phyloP scores from a whole-genome alignment of 2,888 invertebrate species.

The Amphiduros pacificus region DNA sequence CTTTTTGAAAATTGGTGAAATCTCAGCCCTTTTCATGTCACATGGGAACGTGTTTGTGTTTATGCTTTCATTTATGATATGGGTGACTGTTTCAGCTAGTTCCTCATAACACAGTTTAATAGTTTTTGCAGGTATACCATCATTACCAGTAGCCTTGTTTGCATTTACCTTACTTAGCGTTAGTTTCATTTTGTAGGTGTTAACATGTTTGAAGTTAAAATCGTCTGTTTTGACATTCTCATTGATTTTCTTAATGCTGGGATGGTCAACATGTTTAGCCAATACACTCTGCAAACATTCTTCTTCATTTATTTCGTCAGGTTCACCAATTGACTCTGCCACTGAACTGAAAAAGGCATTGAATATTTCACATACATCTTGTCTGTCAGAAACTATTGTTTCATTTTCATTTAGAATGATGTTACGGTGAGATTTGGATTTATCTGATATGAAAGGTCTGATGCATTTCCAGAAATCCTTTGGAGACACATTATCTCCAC shows the following conservation, averaged over 20 bases:
- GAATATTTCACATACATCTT: not conserved
- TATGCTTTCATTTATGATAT: too few relatives aligned
- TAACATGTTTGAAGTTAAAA: not conserved
- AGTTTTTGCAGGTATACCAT: not conserved
- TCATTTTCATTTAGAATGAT: not conserved
- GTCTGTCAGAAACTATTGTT: not conserved
- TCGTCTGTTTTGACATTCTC: not conserved
- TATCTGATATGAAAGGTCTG: too few relatives aligned
- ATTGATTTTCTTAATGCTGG: not conserved
- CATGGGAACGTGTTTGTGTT: not conserved
- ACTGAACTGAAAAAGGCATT: not conserved
- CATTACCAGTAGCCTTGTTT: not conserved
- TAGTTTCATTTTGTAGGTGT: not conserved
- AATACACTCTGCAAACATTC: not conserved
- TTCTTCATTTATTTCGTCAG: not conserved
- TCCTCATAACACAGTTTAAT: not conserved
- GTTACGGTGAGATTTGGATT: too few relatives aligned
- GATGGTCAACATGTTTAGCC: not conserved
- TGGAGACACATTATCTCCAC: not conserved
- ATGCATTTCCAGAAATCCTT: not conserved
- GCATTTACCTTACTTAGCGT: not conserved
- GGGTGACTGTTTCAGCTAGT: too few relatives aligned
- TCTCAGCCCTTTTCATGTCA: not conserved
- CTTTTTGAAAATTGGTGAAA: not conserved
- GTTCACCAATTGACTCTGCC: not conserved